These are phyloP conservation scores for Fistularia tabacaria DNA, from an alignment of 2,797 vertebrate species.

Conservation along the genomic window DNA sequence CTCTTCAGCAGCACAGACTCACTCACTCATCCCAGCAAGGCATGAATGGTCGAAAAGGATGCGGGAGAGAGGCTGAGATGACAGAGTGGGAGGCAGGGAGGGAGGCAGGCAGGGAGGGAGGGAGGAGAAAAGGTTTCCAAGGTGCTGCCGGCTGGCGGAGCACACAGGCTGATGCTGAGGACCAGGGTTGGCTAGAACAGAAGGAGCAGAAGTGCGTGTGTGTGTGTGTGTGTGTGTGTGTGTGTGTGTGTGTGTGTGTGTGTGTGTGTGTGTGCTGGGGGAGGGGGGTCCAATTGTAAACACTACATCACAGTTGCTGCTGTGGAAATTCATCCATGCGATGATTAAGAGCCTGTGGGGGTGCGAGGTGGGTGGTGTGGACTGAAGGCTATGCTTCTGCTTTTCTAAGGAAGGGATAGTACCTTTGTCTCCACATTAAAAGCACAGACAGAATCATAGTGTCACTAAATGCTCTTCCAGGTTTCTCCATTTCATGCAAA, in stretches of 20 bases:
- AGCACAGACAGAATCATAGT: conserved; percentile 24
- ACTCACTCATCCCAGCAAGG: conserved; percentile 78
- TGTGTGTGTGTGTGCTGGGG: conserved; percentile 25
- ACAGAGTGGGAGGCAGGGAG: conserved; percentile 33
- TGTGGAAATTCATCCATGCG: conserved; percentile 84
- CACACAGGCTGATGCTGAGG: conserved; percentile 81
- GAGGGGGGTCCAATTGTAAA: conserved; percentile 76
- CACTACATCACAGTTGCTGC: conserved; percentile 79
- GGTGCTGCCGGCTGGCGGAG: conserved; percentile 73
- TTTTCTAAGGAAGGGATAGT: conserved; percentile 59
- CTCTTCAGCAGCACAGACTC: conserved; percentile 59
- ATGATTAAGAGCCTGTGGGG: conserved; percentile 66
- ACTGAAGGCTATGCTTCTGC: conserved; percentile 55
- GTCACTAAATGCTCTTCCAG: background rate
- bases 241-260: conserved; percentile 36
- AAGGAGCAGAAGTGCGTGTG: conserved; percentile 32
- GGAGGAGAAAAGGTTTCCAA: conserved; percentile 64
- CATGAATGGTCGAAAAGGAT: conserved; percentile 74
- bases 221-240: conserved; percentile 29
- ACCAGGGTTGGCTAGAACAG: conserved; percentile 54
- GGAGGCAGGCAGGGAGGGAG: conserved; percentile 28
- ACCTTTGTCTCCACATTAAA: conserved; percentile 65
- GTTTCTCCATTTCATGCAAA: too few relatives aligned
- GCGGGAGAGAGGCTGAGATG: conserved; percentile 53
- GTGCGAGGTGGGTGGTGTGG: conserved; percentile 44